Evolutionary conservation across 2,888 invertebrate genomes (phyloP), one percentile per base, ranked within the genome.

Genomic region (Agapetus fuscipes): DNA sequence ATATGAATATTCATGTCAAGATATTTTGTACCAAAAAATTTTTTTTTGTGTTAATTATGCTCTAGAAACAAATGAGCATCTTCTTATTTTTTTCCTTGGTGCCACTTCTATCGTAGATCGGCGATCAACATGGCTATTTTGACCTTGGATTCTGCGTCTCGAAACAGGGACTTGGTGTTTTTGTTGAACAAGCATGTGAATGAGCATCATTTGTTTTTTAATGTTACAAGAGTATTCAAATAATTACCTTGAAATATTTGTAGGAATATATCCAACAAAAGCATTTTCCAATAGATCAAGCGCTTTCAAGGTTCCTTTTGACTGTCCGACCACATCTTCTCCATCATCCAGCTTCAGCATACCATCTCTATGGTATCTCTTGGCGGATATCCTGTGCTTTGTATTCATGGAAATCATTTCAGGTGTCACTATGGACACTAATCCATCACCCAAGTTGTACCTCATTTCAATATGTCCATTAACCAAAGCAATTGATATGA

Each of bases 381-480:
- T 86, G 24, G 86, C 84, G 15, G 83, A 78, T 41, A 89, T 78
- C 54, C 76, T 78, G 58, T 90, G 87, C 58, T 80, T 82, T 51
- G 74, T 74, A 51, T 83, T 81, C 55, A 85, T 66, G 32, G 76
- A 71, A 33, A 91, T 75, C 56, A 76, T 78, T 54, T 85, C 81
- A n/a, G 79, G 64, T 3, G 89, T 86, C 34, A 77, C 74, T 38
- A 89, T 64, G 28, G 82, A 64, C 32, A 84, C 78, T 16, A 82
- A 77, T 11, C 90, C 90, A 55, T 86, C 86, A 17, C 91, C 91
- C 46, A 90, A 74, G 65, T 90, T 85, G 63, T 86, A 91, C 52
- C 78, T 73, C 56, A 86, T 84, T 59, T 85, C 83, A 34, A 86
- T 74, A 62, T 76, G 80, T 68, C 88, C 87, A 62, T 85, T 80